Conservation (phyloP, 2,888 invertebrate species). For the Arctia plantaginis region DNA sequence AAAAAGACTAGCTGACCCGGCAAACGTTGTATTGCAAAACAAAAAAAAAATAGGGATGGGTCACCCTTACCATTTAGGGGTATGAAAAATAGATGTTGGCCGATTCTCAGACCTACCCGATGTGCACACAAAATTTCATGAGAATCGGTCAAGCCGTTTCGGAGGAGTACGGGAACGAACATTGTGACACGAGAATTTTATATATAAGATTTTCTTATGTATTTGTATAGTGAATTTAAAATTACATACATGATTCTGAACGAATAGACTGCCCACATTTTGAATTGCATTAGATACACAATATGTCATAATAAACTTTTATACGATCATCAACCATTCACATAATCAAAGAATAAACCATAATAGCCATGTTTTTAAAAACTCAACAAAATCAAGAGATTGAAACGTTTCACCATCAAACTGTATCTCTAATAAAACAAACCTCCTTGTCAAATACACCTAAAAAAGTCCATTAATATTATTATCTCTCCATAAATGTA, state of each 20-base stretch:
- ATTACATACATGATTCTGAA: background rate
- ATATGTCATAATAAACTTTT: background rate
- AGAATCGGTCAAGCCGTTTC: too few species aligned
- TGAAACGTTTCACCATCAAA: background rate
- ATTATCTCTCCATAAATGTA: conserved; percentile 44
- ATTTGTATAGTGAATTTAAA: too few species aligned
- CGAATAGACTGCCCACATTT: background rate
- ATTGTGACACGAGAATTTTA: too few species aligned
- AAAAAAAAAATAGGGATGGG: too few species aligned
- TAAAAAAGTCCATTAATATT: conserved; percentile 34
- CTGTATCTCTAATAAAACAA: conserved; percentile 7
- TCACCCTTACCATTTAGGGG: too few species aligned
- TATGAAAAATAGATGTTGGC: too few species aligned
- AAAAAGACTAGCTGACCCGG: too few species aligned
- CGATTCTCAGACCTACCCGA: too few species aligned
- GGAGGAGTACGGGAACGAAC: too few species aligned
- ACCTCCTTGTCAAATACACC: conserved; percentile 13
- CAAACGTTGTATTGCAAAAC: too few species aligned
- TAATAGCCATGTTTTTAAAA: background rate
- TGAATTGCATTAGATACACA: background rate
- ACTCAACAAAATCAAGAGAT: background rate
- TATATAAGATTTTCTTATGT: too few species aligned
- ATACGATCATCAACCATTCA: background rate
- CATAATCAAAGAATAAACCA: background rate
- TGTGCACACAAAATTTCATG: too few species aligned